Percentiles rank a stretch among this genome's conserved stretches.
These are phyloP conservation scores for Lordiphosa andalusiaca DNA, from an alignment of 2,888 invertebrate species.

Conservation along the genomic window DNA sequence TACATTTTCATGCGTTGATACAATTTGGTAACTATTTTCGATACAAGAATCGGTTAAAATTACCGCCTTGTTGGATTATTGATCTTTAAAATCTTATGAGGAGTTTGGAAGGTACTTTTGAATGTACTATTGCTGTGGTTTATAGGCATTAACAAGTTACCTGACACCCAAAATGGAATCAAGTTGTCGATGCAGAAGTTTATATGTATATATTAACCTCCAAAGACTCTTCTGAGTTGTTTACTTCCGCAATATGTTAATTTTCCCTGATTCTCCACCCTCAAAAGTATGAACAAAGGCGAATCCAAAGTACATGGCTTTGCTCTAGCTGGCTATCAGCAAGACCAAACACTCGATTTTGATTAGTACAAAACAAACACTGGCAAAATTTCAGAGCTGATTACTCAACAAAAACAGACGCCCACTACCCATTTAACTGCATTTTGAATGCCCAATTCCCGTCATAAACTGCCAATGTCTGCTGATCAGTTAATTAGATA, in stretches of 20 bases:
- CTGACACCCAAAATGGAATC: no score
- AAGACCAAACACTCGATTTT: neutral
- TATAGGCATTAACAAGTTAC: no score
- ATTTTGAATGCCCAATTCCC: neutral
- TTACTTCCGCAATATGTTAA: neutral
- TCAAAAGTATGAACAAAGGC: slow-evolving; percentile 6
- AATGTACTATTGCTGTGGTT: no score
- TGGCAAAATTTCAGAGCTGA: no score
- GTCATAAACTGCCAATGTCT: slow-evolving; percentile 8
- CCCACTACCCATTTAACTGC: slow-evolving; percentile 3
- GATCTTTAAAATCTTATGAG: no score
- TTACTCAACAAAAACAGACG: slow-evolving; percentile 14
- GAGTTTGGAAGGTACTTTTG: no score
- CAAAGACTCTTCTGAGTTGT: neutral
- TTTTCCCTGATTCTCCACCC: slow-evolving; percentile 12
- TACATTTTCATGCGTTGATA: no score
- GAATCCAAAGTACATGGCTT: slow-evolving; percentile 32
- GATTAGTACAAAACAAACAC: neutral
- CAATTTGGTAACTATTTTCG: no score
- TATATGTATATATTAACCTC: neutral
- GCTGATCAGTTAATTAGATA: slow-evolving; percentile 21
- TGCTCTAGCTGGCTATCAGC: slow-evolving; percentile 22
- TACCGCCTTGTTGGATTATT: no score
- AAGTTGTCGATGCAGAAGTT: no score
- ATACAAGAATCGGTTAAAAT: no score